Percentiles rank a stretch among this genome's conserved stretches.
phyloP scores from a whole-genome alignment of 2,888 invertebrate species.

The Copidosoma aretas region DNA sequence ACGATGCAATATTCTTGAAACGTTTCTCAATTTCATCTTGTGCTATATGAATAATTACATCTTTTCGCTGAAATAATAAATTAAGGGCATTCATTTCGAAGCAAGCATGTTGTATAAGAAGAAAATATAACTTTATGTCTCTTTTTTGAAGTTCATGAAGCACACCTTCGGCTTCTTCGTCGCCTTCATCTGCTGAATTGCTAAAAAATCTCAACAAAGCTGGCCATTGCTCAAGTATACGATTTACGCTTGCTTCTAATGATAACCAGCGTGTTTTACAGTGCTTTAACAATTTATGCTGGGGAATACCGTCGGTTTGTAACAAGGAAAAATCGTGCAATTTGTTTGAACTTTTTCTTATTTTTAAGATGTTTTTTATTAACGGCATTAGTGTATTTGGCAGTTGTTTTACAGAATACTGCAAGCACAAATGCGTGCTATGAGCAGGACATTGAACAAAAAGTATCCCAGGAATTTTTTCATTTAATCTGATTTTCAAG shows the following conservation, averaged over 20 bases:
- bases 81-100: no score
- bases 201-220: not conserved
- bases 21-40: no score
- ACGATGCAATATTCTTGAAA: no score
- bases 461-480: not conserved
- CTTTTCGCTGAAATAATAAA: no score
- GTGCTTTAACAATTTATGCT: not conserved
- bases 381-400: not conserved
- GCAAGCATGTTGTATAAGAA: no score
- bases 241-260: not conserved
- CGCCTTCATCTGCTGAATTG: not conserved
- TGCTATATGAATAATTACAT: no score
- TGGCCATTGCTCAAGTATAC: not conserved
- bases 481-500: not conserved
- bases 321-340: not conserved
- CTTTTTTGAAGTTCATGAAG: no score
- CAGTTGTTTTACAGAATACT: not conserved
- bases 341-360: not conserved
- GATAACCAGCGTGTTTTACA: not conserved
- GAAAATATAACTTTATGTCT: no score
- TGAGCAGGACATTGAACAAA: not conserved
- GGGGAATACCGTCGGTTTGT: not conserved
- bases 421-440: not conserved
- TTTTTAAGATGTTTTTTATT: not conserved
- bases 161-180: not conserved